Evolutionary conservation across 2,113 vertebrate species (phyloP).

Genomic region (Nycticryphes semicollaris): DNA sequence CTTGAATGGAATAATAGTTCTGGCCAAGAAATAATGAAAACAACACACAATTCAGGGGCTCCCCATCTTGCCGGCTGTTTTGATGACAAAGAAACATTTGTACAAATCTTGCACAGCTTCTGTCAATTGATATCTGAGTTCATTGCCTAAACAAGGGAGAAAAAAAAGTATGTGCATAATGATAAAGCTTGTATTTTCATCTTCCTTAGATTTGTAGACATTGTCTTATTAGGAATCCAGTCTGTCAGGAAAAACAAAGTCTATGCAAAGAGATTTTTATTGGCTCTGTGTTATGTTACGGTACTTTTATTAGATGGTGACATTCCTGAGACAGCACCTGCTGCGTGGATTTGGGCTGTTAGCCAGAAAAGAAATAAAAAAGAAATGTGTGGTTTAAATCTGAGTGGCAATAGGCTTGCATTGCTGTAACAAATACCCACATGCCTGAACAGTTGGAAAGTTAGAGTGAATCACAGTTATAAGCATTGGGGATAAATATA

Average conservation of each 20-base stretch:
- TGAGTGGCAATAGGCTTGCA: conserved; percentile 6
- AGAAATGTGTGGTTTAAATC: conserved; percentile 55
- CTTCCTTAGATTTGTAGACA: conserved; percentile 26
- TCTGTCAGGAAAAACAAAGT: conserved; percentile 66
- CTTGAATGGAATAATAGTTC: not conserved
- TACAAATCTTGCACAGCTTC: not conserved
- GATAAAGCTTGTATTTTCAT: conserved; percentile 32
- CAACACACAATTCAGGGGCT: not conserved
- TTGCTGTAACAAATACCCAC: conserved; percentile 52
- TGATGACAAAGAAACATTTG: not conserved
- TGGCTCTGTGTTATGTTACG: conserved; percentile 70
- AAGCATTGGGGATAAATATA: not conserved
- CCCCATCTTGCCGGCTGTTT: not conserved
- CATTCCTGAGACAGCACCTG: conserved; percentile 76
- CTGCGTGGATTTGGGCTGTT: conserved; percentile 65
- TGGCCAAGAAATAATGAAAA: conserved; percentile 6
- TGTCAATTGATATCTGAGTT: conserved; percentile 17
- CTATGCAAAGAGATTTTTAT: conserved; percentile 56
- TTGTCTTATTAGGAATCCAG: conserved; percentile 62
- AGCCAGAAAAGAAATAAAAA: conserved; percentile 72
- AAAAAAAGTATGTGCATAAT: not conserved
- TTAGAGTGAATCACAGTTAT: conserved; percentile 9
- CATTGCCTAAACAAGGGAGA: conserved; percentile 18
- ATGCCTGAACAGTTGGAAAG: conserved; percentile 54
- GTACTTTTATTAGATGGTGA: conserved; percentile 72